Percentiles rank a stretch among this genome's conserved stretches.
Evolutionary conservation across 53 echinoderm and acorn worm genomes (phyloP).

Genomic region (Luidia sarsii): DNA sequence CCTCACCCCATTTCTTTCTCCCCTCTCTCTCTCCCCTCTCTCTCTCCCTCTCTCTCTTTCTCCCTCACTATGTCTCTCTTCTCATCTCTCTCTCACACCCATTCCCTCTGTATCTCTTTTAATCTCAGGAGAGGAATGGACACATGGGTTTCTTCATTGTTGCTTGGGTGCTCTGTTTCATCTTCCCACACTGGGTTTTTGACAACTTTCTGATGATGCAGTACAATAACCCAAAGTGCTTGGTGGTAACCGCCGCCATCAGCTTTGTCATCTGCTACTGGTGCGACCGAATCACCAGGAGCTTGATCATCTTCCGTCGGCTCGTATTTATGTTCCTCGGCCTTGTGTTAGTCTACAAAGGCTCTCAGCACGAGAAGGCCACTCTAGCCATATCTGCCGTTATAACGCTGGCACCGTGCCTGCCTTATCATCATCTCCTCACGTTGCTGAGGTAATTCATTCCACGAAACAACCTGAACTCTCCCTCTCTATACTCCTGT

Average conservation of each 20-base stretch:
- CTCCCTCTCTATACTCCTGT: too few relatives aligned
- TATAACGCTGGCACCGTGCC: conserved; percentile 36
- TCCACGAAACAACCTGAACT: too few relatives aligned
- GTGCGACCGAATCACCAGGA: conserved; percentile 82
- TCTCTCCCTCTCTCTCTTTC: not conserved
- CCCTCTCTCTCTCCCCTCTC: too few relatives aligned
- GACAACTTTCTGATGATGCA: conserved; percentile 69
- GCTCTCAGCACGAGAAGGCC: conserved; percentile 71
- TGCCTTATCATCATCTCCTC: too few relatives aligned
- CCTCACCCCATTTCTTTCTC: too few relatives aligned
- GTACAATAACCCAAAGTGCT: conserved; percentile 74
- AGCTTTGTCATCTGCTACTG: conserved; percentile 97
- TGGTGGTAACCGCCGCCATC: conserved; percentile 69
- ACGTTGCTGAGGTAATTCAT: too few relatives aligned
- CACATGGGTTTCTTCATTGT: conserved; percentile 68
- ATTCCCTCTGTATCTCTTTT: too few relatives aligned
- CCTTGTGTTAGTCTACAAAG: conserved; percentile 67
- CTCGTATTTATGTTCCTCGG: conserved; percentile 68
- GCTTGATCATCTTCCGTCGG: conserved; percentile 77
- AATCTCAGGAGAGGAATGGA: conserved; percentile 75
- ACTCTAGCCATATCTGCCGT: conserved; percentile 67
- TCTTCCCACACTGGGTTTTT: conserved; percentile 70
- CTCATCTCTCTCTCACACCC: too few relatives aligned
- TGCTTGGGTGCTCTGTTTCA: conserved; percentile 85
- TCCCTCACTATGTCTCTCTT: too few relatives aligned